A percentile compares a stretch with the other conserved stretches of the same genome.
Conservation (phyloP, 1,140 invertebrate genomes). For the Apis laboriosa region DNA sequence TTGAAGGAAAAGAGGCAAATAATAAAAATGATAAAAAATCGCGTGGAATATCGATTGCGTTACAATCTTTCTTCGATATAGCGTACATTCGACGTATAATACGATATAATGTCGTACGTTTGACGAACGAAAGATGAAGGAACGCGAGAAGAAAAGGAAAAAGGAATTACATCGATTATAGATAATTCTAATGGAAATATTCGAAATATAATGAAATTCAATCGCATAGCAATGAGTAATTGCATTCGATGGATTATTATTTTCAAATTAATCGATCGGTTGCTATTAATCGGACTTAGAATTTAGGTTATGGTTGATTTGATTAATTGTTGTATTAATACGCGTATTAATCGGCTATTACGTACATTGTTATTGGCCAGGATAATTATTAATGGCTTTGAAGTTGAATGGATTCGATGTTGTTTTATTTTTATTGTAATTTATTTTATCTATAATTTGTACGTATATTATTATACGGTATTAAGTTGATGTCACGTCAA, state of each 20-base stretch:
- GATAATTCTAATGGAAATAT: neutral
- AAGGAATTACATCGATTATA: neutral
- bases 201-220: neutral
- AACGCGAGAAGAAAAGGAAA: conserved; percentile 40
- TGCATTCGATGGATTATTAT: conserved; percentile 1
- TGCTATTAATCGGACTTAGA: neutral
- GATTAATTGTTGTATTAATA: neutral
- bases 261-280: neutral
- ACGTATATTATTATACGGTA: neutral
- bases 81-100: conserved; percentile 1
- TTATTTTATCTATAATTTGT: neutral
- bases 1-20: neutral
- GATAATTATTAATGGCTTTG: neutral
- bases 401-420: neutral
- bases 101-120: conserved; percentile 14
- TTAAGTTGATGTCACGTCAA: neutral
- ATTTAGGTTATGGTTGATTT: neutral
- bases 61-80: conserved; percentile 22
- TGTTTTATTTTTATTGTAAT: neutral
- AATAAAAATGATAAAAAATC: neutral
- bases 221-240: neutral
- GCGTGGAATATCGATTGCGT: neutral
- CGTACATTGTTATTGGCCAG: neutral
- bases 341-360: neutral
- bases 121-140: conserved; percentile 55